Base-by-base conservation (phyloP, 2,113 vertebrate species). In the Gadus chalcogrammus region DNA sequence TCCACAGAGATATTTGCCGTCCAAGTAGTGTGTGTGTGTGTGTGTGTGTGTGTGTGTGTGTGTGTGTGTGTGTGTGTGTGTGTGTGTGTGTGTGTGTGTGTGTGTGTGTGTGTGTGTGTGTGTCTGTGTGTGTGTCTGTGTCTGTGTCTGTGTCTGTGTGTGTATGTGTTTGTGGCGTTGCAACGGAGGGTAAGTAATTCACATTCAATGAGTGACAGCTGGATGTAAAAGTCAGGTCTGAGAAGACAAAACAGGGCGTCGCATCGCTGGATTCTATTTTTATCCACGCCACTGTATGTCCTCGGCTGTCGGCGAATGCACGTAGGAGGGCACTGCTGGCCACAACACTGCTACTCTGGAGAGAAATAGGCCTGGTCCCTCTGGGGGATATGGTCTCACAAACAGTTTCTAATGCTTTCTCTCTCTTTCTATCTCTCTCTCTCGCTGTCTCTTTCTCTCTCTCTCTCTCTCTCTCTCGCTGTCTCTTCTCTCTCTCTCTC, bases 251-350 rank as follows among this genome's bases (percentile, higher is more conserved):
- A 87, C 91, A 92, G 87, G 89, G 87, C 78, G 82, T 86, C 76
- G 79, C 86, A 89, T 86, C 86, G 88, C 83, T 87, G 82, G 82
- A 65, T 90, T 81, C 92, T 95, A 92, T 94, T 95, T 96, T 94
- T 91, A 94, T 89, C 83, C 81, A 77, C 78, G 78, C 82, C 73
- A 88, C 84, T 92, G 79, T 91, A 92, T 91, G 87, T 69, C 85
- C 79, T 85, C 82, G 71, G 80, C 78, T 86, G 86, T 72, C 86
- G 78, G 81, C 68, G 71, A 74, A 67, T 76, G 79, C 71, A 75
- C 69, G 70, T 61, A 75, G 52, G 67, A 73, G 68, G 71, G 69
- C 68, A 74, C 42, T 24, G 20, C 61, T 16, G 61, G 61, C 22
- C 61, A 62, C 24, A 62, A 18, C n/a, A 61, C 59, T 20, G 59